Percentiles rank a stretch among this genome's conserved stretches.
Conservation (phyloP, 1,140 invertebrate species). For the Ostrea denselamellosa region DNA sequence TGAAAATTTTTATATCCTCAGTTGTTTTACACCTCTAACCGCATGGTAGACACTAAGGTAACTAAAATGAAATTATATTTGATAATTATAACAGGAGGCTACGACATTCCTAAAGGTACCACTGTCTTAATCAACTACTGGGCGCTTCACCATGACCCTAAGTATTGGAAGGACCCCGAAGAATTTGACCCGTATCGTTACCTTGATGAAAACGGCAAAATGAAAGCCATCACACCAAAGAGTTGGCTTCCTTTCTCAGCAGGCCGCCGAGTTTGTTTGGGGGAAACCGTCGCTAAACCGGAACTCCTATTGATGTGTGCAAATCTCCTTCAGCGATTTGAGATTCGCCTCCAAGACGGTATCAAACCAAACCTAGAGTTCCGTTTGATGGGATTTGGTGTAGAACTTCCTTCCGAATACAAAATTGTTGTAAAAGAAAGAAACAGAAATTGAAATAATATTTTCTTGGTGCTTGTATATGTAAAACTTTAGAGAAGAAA, state of each 20-base stretch:
- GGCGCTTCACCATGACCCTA: constrained; percentile 85
- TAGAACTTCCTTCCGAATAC: not conserved
- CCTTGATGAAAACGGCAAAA: too few relatives aligned
- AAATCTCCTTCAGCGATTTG: constrained; percentile 43
- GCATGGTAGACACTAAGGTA: too few relatives aligned
- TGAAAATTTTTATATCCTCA: too few relatives aligned
- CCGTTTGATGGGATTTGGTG: not conserved
- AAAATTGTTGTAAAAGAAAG: not conserved
- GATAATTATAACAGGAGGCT: too few relatives aligned
- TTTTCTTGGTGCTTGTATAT: too few relatives aligned
- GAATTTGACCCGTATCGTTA: too few relatives aligned
- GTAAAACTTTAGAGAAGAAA: too few relatives aligned
- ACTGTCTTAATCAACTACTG: constrained; percentile 91
- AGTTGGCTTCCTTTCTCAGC: constrained; percentile 61
- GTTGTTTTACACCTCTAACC: too few relatives aligned
- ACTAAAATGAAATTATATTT: too few relatives aligned
- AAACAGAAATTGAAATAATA: not conserved
- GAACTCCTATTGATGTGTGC: constrained; percentile 57
- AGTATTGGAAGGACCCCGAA: too few relatives aligned
- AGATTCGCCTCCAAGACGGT: constrained; percentile 15
- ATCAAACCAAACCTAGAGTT: not conserved
- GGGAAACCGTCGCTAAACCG: constrained; percentile 58
- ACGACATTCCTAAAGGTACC: constrained; percentile 82
- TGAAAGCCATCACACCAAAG: constrained; percentile 64
- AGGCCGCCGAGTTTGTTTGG: constrained; percentile 51